Evolutionary conservation across 2,888 invertebrate genomes (phyloP), one percentile per base, ranked within the genome.

Genomic region (Caenorhabditis virilis): DNA sequence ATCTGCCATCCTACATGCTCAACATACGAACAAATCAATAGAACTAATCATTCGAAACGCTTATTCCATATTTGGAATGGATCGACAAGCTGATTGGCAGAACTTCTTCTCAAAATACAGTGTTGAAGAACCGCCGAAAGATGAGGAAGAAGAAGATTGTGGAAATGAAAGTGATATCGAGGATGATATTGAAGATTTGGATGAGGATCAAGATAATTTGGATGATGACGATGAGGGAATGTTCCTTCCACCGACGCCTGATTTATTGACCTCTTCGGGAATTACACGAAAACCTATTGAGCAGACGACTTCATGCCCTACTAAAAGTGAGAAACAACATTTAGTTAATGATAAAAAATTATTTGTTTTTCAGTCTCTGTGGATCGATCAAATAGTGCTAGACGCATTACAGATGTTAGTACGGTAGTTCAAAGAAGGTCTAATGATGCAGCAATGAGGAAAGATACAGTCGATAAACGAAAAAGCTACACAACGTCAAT

Each of bases 1-100:
- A 23, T 38, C 25, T 23, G 63, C 68, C 0, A 58, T 63, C 7
- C 47, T 54, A 30, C 62, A 68, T 45, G 38, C 72, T 15, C 72
- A 69, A 27, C 63, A 87, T 75, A 88, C 88, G 75, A 87, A 87
- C 22, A 83, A 86, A 53, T 85, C 86, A 22, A 84, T 88, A 30
- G 88, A 88, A 73, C 82, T 88, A 36, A 83, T 88, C 50, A 87
- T 88, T 22, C 78, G 82, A 22, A 77, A 85, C 73, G 86, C 86
- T 6, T 80, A 76, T 51, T 63, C 66, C 7, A 67, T 82, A 13
- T 82, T 82, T 53, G 61, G 64, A 42, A 66, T 74, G 41, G 78
- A 82, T 50, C 45, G 67, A 18, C 54, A 61, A 30, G 56, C 58
- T 2, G 82, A 82, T 58, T 78, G 78, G 75, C 62, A 61, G 22